Base-by-base conservation (phyloP, 1,140 invertebrate species). In the Mya arenaria region DNA sequence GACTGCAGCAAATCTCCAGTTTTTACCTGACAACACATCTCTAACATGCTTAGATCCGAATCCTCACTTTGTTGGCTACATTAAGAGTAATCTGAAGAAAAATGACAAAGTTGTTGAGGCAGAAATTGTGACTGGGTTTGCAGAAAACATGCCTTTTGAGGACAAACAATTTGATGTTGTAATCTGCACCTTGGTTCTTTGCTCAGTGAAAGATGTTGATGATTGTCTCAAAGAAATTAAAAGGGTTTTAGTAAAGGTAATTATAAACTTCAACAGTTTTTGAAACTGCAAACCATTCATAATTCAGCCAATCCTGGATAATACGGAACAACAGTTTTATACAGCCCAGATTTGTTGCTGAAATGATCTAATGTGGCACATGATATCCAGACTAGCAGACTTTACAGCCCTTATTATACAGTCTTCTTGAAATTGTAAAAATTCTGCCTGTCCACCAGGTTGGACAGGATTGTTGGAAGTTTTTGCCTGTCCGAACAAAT, bases 1-100 rank as follows among this genome's bases (percentile, higher is more conserved):
- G 10, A n/a, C 63, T 28, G 77, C 63, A 32, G 55, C 65, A 39
- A 80, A 80, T 69, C 58, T 80, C 32, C 44, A 55, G 52, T 80
- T 60, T 30, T 68, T 69, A 13, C 77, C 77, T 39, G 39, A 32
- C 23, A 69, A 69, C 48, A 69, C 77, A 17, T 48, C 36, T 6
- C 34, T 80, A 17, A 55, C 65, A 17, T 69, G 65, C 15, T 32
- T 80, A 23, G 77, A 80, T 69, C 77, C 77, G 17, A 80, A 80
- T 58, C 44, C 63, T n/a, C 63, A 69, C 55, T 69, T 69, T 60
- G 52, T 58, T 48, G 55, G 55, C 2, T 80, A 80, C 65, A 68
- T 80, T 23, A 60, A 62, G 39, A 60, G 68, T 23, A 80, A 80
- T 44, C 37, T 68, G 17, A 44, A 68, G 34, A 60, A 71, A 44